These are phyloP conservation scores for Dolichoris vasculosae DNA, from an alignment of 1,140 invertebrate genomes.

Conservation along the genomic window DNA sequence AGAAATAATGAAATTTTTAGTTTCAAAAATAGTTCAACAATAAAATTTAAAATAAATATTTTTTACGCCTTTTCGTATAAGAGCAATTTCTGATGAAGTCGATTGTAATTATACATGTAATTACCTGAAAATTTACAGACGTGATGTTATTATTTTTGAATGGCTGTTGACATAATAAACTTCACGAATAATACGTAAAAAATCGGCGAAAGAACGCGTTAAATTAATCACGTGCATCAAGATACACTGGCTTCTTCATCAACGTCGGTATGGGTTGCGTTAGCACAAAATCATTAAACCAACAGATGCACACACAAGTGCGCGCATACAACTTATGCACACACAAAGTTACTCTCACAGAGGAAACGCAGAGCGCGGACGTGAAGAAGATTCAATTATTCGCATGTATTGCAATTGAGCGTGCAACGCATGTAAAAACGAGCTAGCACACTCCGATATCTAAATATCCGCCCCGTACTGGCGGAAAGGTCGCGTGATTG, in stretches of 20 bases:
- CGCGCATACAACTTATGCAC: no score
- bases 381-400: conserved; percentile 71
- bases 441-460: conserved; percentile 64
- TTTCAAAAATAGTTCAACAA: no score
- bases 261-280: not conserved
- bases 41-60: no score
- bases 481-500: conserved; percentile 71
- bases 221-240: not conserved
- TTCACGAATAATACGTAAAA: no score
- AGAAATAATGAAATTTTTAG: no score
- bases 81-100: no score
- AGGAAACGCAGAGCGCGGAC: not conserved
- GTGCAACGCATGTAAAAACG: conserved; percentile 70
- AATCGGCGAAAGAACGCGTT: not conserved
- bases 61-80: no score
- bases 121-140: no score
- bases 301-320: not conserved
- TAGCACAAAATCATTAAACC: not conserved
- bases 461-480: conserved; percentile 63
- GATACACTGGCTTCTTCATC: conserved; percentile 2
- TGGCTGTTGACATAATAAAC: no score
- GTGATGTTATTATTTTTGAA: no score
- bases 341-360: not conserved
- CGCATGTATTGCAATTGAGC: conserved; percentile 70
- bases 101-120: no score